phyloP scores from a whole-genome alignment of 2,113 vertebrate genomes.

The Callaeas wilsoni region DNA sequence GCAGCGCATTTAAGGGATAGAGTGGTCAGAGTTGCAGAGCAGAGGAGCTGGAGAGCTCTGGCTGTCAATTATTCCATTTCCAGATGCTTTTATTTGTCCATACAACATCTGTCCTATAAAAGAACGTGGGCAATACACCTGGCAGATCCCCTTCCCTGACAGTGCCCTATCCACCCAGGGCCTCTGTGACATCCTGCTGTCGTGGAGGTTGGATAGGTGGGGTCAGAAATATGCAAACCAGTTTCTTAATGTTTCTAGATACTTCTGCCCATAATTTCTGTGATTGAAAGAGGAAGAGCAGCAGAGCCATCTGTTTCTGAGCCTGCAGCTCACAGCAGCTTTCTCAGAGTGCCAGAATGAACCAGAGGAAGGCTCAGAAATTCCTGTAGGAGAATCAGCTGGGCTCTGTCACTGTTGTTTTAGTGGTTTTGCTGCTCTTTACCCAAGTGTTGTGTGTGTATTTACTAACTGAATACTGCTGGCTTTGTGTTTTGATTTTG shows the following conservation, averaged over 20 bases:
- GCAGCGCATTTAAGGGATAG: neutral
- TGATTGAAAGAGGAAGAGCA: neutral
- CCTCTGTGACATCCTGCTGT: neutral
- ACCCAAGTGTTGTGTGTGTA: neutral
- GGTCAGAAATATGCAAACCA: neutral
- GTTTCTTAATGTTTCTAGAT: neutral
- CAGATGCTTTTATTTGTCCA: neutral
- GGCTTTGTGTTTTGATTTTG: neutral
- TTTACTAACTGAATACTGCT: neutral
- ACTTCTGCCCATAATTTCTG: neutral
- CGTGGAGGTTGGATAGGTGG: neutral
- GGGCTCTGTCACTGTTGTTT: neutral
- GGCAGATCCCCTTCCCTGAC: neutral
- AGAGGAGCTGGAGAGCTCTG: neutral
- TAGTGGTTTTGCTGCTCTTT: neutral
- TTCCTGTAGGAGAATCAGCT: neutral
- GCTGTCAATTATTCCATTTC: neutral
- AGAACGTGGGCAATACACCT: rapidly evolving
- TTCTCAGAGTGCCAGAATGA: neutral
- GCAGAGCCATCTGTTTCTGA: neutral
- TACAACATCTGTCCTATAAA: rapidly evolving
- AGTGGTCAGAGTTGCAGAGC: neutral
- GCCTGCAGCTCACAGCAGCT: neutral
- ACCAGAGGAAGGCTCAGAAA: neutral
- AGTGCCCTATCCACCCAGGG: neutral